Conservation (phyloP, 2,113 vertebrate genomes). For the Pseudorhombus dupliciocellatus region DNA sequence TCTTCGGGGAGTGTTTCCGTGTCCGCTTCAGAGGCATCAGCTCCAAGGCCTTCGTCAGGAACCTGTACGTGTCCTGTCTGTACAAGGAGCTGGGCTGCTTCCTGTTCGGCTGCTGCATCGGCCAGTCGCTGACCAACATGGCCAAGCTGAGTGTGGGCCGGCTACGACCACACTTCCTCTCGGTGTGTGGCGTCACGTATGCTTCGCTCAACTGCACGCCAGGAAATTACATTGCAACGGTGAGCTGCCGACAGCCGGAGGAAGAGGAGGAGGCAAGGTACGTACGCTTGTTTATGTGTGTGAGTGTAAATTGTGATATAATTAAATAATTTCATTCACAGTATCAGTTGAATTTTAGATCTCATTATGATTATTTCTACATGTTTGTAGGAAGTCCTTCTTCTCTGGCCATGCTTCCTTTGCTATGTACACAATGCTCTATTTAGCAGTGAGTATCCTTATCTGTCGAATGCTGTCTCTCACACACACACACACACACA, state of each 20-base stretch:
- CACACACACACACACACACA: neutral
- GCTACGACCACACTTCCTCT: slow-evolving; percentile 80
- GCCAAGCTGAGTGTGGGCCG: slow-evolving; percentile 79
- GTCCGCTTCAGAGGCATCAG: slow-evolving; percentile 51
- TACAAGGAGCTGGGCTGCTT: slow-evolving; percentile 86
- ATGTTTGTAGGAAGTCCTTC: slow-evolving; percentile 79
- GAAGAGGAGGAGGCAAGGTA: slow-evolving; percentile 76
- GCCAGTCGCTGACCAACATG: slow-evolving; percentile 82
- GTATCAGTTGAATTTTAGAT: neutral
- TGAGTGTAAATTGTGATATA: neutral
- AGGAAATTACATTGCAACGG: slow-evolving; percentile 63
- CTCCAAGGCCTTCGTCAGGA: slow-evolving; percentile 61
- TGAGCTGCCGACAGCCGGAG: slow-evolving; percentile 58
- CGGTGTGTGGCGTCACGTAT: slow-evolving; percentile 71
- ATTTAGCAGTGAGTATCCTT: slow-evolving; percentile 79
- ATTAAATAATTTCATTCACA: no score
- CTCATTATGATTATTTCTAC: slow-evolving; percentile 32
- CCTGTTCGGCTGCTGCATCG: slow-evolving; percentile 78
- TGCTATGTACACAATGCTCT: slow-evolving; percentile 80
- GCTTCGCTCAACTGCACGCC: slow-evolving; percentile 69
- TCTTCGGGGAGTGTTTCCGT: slow-evolving; percentile 72
- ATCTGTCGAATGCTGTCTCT: neutral
- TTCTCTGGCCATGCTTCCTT: slow-evolving; percentile 81
- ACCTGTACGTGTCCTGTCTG: slow-evolving; percentile 69
- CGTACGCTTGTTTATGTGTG: slow-evolving; percentile 15